phyloP scores from a whole-genome alignment of 2,113 vertebrate genomes.

The Gracilinanus agilis region DNA sequence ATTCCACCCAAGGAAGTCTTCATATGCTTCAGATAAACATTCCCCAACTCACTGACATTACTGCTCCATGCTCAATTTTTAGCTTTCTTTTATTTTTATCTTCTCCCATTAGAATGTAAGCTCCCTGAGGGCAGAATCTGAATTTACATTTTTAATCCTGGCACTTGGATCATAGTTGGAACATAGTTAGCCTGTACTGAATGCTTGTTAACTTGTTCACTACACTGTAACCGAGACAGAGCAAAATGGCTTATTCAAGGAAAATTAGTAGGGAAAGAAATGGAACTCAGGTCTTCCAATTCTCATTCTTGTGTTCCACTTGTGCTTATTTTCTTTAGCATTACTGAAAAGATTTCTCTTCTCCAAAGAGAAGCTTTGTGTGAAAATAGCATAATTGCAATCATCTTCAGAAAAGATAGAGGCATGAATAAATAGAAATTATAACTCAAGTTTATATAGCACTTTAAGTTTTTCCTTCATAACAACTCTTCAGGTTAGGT shows the following conservation, averaged over 20 bases:
- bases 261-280: background rate
- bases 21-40: too few species aligned
- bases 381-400: background rate
- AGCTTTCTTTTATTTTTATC: background rate
- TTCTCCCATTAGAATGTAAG: background rate
- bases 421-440: background rate
- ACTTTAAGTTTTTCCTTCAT: background rate
- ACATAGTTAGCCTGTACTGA: background rate
- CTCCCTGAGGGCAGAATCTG: background rate
- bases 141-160: background rate
- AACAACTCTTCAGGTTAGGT: background rate
- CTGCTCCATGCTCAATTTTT: background rate
- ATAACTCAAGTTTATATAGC: background rate
- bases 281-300: background rate
- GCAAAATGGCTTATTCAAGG: background rate
- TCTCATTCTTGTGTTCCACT: background rate
- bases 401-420: background rate
- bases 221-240: background rate
- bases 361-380: background rate
- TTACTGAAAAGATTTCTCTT: background rate
- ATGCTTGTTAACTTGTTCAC: background rate
- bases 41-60: background rate
- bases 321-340: conserved; percentile 20
- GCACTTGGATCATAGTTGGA: background rate
- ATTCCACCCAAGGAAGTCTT: too few species aligned